Base-by-base conservation (phyloP, 2,113 vertebrate genomes). In the Neolamprologus hecqui region DNA sequence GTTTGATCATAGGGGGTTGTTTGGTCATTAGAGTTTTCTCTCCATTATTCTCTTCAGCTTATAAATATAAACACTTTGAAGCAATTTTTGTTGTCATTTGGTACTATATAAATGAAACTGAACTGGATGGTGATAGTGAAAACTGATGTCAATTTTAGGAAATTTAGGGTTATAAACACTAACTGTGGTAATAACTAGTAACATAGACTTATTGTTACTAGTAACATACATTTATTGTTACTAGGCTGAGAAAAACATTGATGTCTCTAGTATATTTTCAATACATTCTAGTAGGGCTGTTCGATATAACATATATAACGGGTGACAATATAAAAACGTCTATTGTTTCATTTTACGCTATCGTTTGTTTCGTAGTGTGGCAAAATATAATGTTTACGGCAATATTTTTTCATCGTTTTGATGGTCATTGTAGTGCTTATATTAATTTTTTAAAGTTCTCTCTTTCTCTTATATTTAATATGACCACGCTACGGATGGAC, bases 401-500 rank as follows among this genome's bases (percentile, higher is more conserved):
- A 55, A 55, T 26, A 14, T 55, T 55, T 55, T 26, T 55, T 26
- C 21, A 55, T 7, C 4, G 4, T 55, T 55, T 26, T 26, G 21
- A 55, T 55, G 11, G 21, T 13, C 11, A 55, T 1, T 23, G 53
- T 23, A 23, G 53, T 55, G 53, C 2, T 23, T 23, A 55, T 55
- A 23, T 55, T 55, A 0, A 55, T 23, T 55, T 55, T 0, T 13
- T 23, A 23, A 55, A 55, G 21, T 55, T 55, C 53, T 55, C 11
- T 26, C 21, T 13, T 55, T 55, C 21, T 4, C 4, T 23, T 23
- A 23, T 55, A 55, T 13, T 23, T 55, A 23, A 55, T 1, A 23
- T 13, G 0, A 55, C 53, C 53, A 55, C 11, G 0, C 21, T 13
- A 55, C 0, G 2, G 4, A 1, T 0, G 0, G 53, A 55, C 53